Evolutionary conservation across 1,140 invertebrate species (phyloP).

Genomic region (Octopus sinensis): DNA sequence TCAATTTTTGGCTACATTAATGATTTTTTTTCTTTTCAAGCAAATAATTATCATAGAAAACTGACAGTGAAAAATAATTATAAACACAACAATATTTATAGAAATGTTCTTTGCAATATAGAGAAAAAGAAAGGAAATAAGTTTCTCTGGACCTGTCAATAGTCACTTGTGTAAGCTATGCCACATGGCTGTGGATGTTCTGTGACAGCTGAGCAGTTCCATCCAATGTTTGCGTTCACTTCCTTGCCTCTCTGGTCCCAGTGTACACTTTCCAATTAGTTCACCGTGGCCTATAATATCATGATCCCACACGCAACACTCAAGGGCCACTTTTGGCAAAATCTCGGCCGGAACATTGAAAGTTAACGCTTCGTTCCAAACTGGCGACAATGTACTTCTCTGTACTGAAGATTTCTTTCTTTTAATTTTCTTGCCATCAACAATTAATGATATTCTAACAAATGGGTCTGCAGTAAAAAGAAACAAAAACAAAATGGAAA

Average conservation of each 20-base stretch:
- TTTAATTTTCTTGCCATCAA: slow-evolving; percentile 63
- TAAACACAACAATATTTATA: background rate
- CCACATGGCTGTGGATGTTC: slow-evolving; percentile 82
- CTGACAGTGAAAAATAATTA: background rate
- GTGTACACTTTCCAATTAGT: slow-evolving; percentile 39
- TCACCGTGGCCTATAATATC: slow-evolving; percentile 49
- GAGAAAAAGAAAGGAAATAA: background rate
- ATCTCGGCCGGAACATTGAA: slow-evolving; percentile 62
- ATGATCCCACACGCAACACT: slow-evolving; percentile 45
- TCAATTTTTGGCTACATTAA: too few relatives aligned
- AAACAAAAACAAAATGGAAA: background rate
- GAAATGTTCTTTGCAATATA: background rate
- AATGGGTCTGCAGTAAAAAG: slow-evolving; percentile 61
- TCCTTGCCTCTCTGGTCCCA: slow-evolving; percentile 63
- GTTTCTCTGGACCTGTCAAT: background rate
- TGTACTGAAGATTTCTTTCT: slow-evolving; percentile 64
- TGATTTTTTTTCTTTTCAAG: background rate
- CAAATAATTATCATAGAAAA: slow-evolving; percentile 6
- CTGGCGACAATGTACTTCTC: slow-evolving; percentile 60
- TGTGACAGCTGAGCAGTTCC: slow-evolving; percentile 76
- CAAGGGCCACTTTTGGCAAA: slow-evolving; percentile 44
- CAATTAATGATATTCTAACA: slow-evolving; percentile 63
- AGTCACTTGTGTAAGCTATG: slow-evolving; percentile 68
- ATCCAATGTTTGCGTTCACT: slow-evolving; percentile 76
- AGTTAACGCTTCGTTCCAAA: slow-evolving; percentile 64